These are phyloP conservation scores for Tipula confusa DNA, from an alignment of 2,888 invertebrate species.

Conservation along the genomic window DNA sequence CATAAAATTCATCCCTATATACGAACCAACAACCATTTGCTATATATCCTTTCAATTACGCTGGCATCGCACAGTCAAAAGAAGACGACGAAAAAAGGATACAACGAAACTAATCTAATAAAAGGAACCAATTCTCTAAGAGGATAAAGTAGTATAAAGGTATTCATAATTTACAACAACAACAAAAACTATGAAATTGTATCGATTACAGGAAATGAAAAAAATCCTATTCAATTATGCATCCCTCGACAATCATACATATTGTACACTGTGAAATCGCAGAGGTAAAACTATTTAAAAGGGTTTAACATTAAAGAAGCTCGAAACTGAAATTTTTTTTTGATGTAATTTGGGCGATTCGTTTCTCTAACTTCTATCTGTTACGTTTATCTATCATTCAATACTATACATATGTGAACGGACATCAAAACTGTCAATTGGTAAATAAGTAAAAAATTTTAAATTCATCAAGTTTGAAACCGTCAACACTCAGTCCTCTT, in stretches of 20 bases:
- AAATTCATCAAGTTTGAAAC: no score
- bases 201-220: not conserved
- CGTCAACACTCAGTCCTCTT: no score
- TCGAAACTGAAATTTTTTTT: no score
- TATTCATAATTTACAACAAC: not conserved
- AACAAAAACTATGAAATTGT: not conserved
- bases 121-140: constrained; percentile 3
- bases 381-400: no score
- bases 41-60: not conserved
- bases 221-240: not conserved
- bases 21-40: not conserved
- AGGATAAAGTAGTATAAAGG: not conserved
- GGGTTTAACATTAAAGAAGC: no score
- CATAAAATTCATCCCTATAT: not conserved
- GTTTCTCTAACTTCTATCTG: no score
- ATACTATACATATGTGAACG: no score
- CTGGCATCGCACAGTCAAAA: no score
- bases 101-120: not conserved
- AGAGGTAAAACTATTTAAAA: not conserved
- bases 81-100: not conserved
- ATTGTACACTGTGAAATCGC: not conserved
- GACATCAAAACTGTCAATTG: no score
- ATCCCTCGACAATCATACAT: not conserved
- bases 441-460: no score
- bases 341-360: no score